Percentiles rank a stretch among this genome's conserved stretches.
Conservation (phyloP, 2,113 vertebrate genomes). For the Mormyrus iriodes region DNA sequence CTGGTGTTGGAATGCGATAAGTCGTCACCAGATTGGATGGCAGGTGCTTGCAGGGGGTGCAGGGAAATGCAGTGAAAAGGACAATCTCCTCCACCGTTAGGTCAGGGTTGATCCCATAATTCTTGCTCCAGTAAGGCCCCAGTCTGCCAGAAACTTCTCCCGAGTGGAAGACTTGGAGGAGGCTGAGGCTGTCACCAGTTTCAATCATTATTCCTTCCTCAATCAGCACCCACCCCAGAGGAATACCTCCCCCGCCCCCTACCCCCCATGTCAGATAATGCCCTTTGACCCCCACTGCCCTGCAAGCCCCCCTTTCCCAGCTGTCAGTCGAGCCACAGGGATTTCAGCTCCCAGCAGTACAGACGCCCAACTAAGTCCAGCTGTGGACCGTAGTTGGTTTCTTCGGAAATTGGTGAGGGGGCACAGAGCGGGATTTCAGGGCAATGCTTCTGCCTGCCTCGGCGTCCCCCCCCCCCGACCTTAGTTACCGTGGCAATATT, state of each 20-base stretch:
- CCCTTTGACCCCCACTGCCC: background rate
- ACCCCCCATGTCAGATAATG: background rate
- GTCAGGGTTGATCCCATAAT: slow-evolving; percentile 17
- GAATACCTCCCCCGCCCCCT: background rate
- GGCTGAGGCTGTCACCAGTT: background rate
- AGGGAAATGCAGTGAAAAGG: background rate
- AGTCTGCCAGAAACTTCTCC: slow-evolving; percentile 10
- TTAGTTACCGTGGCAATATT: slow-evolving; percentile 31
- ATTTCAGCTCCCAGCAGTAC: background rate
- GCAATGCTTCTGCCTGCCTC: background rate
- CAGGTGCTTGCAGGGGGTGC: background rate
- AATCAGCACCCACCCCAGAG: background rate
- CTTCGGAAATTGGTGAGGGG: slow-evolving; percentile 29
- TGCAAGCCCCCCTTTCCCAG: background rate
- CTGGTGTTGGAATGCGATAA: background rate
- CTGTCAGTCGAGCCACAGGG: background rate
- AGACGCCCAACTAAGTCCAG: slow-evolving; percentile 47
- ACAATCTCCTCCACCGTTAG: background rate
- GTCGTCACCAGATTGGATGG: background rate
- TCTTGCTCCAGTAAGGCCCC: slow-evolving; percentile 13
- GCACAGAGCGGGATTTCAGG: slow-evolving; percentile 40
- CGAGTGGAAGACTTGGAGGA: background rate
- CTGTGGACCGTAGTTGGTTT: slow-evolving; percentile 43
- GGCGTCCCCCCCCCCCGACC: slow-evolving; percentile 14
- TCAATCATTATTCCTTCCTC: background rate